phyloP scores from a whole-genome alignment of 2,797 vertebrate genomes.

The Tangara arthus region DNA sequence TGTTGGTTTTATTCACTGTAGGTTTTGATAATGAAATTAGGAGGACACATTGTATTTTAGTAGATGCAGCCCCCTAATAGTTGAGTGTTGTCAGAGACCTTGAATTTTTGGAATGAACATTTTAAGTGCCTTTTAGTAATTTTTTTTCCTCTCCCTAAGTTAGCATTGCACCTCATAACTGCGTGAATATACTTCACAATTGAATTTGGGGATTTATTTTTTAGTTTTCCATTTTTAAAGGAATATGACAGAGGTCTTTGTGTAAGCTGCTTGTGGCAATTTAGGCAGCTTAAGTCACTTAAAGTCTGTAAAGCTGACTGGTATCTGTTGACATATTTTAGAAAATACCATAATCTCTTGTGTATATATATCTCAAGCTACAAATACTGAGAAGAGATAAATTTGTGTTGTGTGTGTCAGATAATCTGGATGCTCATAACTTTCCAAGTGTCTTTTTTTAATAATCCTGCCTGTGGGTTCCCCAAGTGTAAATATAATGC shows the following conservation, averaged over 20 bases:
- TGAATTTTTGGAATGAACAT: neutral
- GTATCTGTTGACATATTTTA: slow-evolving; percentile 11
- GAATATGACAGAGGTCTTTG: neutral
- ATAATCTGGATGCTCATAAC: neutral
- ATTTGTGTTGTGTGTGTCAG: neutral
- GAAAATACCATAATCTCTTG: slow-evolving; percentile 3
- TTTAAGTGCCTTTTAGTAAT: neutral
- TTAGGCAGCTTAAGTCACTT: neutral
- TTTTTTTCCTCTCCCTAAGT: neutral
- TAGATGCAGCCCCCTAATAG: neutral
- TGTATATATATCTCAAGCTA: neutral
- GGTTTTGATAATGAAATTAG: neutral
- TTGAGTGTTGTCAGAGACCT: neutral
- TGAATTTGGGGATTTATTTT: neutral
- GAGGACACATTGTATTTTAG: neutral
- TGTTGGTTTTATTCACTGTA: neutral
- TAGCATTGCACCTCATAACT: neutral
- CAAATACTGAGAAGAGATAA: neutral
- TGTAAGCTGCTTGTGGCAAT: slow-evolving; percentile 6
- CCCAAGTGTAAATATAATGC: neutral
- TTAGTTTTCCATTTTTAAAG: neutral
- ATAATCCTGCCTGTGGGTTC: neutral
- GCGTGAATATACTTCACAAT: neutral
- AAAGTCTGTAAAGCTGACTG: neutral
- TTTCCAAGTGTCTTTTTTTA: neutral